Evolutionary conservation across 2,113 vertebrate species (phyloP), one percentile per base, ranked within the genome.

Genomic region (Hipposideros armiger): DNA sequence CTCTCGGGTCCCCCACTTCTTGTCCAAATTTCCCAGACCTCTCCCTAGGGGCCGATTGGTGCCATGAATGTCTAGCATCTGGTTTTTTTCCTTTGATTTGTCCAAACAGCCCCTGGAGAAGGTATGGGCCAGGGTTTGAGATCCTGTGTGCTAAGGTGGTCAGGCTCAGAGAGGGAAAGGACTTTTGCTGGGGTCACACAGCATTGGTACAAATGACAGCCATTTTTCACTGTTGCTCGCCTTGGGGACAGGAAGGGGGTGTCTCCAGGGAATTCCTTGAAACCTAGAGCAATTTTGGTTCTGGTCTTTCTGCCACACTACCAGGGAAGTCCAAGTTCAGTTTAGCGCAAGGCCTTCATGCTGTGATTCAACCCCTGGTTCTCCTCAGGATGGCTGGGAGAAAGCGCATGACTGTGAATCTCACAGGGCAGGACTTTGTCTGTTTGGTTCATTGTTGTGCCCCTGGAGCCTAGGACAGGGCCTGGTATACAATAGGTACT

Each of bases 31-130:
- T 42, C 74, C 52, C 7, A 20, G 56, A 16, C 42, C 2, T 14
- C 26, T 54, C 40, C 89, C 36, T 10, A 0, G 62, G 82, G 24
- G 5, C 28, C 32, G 4, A 0, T 1, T 24, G 14, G 9, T 16
- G 36, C 69, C 2, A 0, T 1, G 9, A 3, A 15, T 11, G 19
- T 5, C 42, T 2, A 2, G 8, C 19, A 3, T 36, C 56, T 36
- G 30, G 81, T 50, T 15, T 24, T 56, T n/a, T 11, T 2, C n/a
- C 24, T 78, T 60, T 2, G 10, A 11, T 52, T 52, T 56, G 58
- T 50, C 32, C 67, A 9, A 26, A 45, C 11, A 14, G 36, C 16
- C 32, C 10, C 22, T 3, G 42, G 64, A 62, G 42, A 17, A 60
- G 54, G 14, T 22, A 54, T 5, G 4, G 24, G 52, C 3, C 4